Evolutionary conservation across 2,888 invertebrate species (phyloP), one percentile per base, ranked within the genome.

Genomic region (Zaprionus bogoriensis): DNA sequence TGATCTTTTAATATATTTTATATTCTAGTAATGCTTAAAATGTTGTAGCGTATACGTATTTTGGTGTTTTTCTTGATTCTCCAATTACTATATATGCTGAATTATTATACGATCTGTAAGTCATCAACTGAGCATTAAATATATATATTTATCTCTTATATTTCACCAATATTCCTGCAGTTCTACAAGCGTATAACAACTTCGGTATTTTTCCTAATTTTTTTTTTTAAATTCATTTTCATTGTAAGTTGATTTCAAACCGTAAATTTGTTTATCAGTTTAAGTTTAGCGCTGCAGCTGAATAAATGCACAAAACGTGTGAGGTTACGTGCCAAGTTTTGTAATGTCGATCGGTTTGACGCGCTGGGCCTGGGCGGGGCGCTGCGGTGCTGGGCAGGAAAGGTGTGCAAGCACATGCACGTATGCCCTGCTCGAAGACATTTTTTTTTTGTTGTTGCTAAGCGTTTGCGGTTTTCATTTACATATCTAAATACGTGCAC

Each of bases 241-340:
- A 51, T 12, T 5, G 28, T 51, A 9, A 47, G 58, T 54, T 74
- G 50, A 53, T 62, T 46, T 46, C 48, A 39, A 57, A 20, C 20
- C 28, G 32, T 36, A 36, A 36, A 41, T 46, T 50, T 36, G 38
- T 32, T 63, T 60, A 74, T 74, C 68, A 67, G 41, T 28, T 32
- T 27, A 20, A 61, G 30, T 28, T 32, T 32, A 38, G 14, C 39
- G 10, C 23, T 52, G 28, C 72, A 71, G 52, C 65, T 71, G 36
- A 50, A 44, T 27, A 63, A 71, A 70, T 59, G 54, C 51, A 59
- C 19, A 54, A 80, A 77, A 60, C 75, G 58, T 59, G 51, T 59
- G 74, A 14, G 44, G 42, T 57, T 74, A 74, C 71, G 75, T 78
- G 81, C 69, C 64, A 73, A 65, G 57, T 72, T 71, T 61, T 61